phyloP scores from a whole-genome alignment of 2,113 vertebrate species.

The Seriola dumerili region DNA sequence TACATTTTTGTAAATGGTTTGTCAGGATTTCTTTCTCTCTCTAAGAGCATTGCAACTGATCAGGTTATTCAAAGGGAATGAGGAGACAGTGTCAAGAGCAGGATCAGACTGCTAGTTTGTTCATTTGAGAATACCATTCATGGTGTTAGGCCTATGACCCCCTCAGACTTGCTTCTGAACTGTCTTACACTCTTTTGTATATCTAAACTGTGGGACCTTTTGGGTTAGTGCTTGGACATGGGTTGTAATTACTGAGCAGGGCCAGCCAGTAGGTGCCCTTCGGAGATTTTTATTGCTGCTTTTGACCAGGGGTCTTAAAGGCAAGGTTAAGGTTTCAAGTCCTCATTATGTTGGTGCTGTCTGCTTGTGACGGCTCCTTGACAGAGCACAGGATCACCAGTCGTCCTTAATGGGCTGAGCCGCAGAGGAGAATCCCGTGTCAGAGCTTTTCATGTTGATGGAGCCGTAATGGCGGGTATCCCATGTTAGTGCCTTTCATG shows the following conservation, averaged over 20 bases:
- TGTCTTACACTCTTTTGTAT: conserved; percentile 72
- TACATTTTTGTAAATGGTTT: not conserved
- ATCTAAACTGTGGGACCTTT: conserved; percentile 72
- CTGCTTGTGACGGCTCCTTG: conserved; percentile 77
- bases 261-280: conserved; percentile 74
- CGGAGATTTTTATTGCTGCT: conserved; percentile 77
- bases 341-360: conserved; percentile 82
- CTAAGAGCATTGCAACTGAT: not conserved
- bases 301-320: conserved; percentile 78
- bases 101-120: conserved; percentile 35
- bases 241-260: conserved; percentile 71
- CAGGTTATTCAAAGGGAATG: not conserved
- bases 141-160: conserved; percentile 54
- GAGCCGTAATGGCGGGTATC: conserved; percentile 85
- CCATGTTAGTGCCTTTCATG: conserved; percentile 85
- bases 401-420: conserved; percentile 82
- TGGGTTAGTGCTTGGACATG: conserved; percentile 73
- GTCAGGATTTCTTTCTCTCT: not conserved
- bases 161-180: conserved; percentile 52
- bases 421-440: conserved; percentile 74
- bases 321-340: conserved; percentile 84
- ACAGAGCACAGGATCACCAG: conserved; percentile 82
- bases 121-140: conserved; percentile 40
- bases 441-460: conserved; percentile 85
- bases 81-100: conserved; percentile 29